phyloP scores from a whole-genome alignment of 2,113 vertebrate species.

The Hystrix cristata region DNA sequence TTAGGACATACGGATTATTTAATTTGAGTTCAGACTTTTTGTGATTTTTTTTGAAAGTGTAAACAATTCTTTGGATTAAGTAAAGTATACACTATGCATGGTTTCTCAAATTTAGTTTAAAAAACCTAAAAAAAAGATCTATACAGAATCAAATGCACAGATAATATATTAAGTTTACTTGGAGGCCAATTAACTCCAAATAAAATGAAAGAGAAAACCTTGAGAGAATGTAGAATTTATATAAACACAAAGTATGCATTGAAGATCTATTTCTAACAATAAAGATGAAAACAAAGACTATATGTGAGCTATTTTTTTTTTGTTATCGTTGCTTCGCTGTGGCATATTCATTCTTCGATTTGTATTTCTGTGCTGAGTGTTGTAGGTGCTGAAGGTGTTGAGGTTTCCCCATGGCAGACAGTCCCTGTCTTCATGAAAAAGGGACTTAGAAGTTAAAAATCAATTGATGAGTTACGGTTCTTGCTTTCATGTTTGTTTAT shows the following conservation, averaged over 20 bases:
- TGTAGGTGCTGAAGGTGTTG: background rate
- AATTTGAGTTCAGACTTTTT: constrained; percentile 65
- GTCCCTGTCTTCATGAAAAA: background rate
- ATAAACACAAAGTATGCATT: constrained; percentile 80
- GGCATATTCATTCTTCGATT: background rate
- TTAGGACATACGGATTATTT: constrained; percentile 81
- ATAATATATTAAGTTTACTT: constrained; percentile 75
- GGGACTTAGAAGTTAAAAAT: constrained; percentile 49
- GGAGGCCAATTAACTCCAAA: constrained; percentile 77
- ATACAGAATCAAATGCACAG: constrained; percentile 78
- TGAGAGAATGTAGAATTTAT: constrained; percentile 83
- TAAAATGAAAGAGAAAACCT: constrained; percentile 77
- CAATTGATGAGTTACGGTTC: background rate
- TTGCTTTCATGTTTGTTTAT: constrained; percentile 25
- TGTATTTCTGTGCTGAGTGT: background rate
- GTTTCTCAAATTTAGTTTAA: constrained; percentile 79
- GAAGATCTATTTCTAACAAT: constrained; percentile 82
- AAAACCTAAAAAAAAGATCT: constrained; percentile 71
- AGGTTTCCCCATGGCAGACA: background rate
- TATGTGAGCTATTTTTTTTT: constrained; percentile 77
- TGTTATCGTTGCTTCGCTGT: constrained; percentile 6
- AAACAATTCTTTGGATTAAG: constrained; percentile 78
- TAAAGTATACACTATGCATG: constrained; percentile 85
- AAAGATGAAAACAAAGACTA: constrained; percentile 74
- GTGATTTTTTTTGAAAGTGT: constrained; percentile 84